Percentiles rank a stretch among this genome's conserved stretches.
Conservation (phyloP, 2,888 invertebrate species). For the Hemithea aestivaria region DNA sequence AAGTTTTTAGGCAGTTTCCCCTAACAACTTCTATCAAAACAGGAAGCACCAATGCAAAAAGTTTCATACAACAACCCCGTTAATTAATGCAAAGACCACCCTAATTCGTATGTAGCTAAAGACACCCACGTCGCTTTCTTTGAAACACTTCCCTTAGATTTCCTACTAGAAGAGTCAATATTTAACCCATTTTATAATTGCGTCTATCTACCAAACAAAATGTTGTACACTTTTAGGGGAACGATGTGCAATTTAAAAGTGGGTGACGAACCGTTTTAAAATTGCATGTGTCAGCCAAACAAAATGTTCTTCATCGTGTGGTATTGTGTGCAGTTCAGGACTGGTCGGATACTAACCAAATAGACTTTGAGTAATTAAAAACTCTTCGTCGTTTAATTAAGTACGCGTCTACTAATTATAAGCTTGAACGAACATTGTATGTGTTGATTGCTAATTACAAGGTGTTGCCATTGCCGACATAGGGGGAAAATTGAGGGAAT, state of each 20-base stretch:
- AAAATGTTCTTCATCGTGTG: too few relatives aligned
- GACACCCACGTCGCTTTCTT: slow-evolving; percentile 22
- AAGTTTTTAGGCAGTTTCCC: too few relatives aligned
- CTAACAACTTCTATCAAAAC: too few relatives aligned
- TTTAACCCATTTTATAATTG: too few relatives aligned
- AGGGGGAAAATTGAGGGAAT: not conserved
- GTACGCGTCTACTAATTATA: slow-evolving; percentile 13
- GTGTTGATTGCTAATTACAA: slow-evolving; percentile 5
- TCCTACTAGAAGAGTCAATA: slow-evolving; percentile 18
- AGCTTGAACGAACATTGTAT: slow-evolving; percentile 5
- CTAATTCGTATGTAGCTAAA: not conserved
- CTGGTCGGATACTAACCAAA: too few relatives aligned
- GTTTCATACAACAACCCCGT: too few relatives aligned
- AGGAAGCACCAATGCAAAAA: too few relatives aligned
- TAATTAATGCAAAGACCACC: too few relatives aligned
- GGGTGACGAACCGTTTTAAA: too few relatives aligned
- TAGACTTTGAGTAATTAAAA: slow-evolving; percentile 15
- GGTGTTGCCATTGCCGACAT: not conserved
- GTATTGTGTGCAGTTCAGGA: too few relatives aligned
- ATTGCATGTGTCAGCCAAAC: too few relatives aligned
- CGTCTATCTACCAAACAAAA: slow-evolving; percentile 7
- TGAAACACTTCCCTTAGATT: slow-evolving; percentile 1
- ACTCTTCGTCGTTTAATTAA: slow-evolving; percentile 13
- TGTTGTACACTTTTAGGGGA: not conserved
- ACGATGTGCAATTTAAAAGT: not conserved